phyloP scores from a whole-genome alignment of 2,888 invertebrate species.

The Eudasyphora cyanicolor region DNA sequence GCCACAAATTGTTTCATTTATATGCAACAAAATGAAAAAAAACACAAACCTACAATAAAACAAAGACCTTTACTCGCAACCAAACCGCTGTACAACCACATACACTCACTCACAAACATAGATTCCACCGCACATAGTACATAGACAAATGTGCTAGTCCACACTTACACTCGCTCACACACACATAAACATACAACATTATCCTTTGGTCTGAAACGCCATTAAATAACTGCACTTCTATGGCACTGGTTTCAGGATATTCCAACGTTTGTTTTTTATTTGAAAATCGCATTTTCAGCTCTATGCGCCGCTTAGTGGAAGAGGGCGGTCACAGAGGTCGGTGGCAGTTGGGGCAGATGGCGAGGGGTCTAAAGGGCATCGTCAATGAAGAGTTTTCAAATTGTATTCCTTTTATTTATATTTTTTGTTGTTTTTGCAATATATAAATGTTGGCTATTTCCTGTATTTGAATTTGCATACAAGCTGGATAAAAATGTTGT shows the following conservation, averaged over 20 bases:
- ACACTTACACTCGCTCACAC: not conserved
- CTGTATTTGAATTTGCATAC: slow-evolving; percentile 69
- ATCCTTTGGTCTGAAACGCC: slow-evolving; percentile 58
- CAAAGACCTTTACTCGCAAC: slow-evolving; percentile 57
- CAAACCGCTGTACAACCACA: slow-evolving; percentile 55
- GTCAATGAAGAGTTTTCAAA: not conserved
- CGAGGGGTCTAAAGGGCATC: not conserved
- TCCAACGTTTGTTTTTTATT: slow-evolving; percentile 28
- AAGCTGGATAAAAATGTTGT: slow-evolving; percentile 58
- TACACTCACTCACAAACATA: slow-evolving; percentile 45
- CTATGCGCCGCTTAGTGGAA: not conserved
- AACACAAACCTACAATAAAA: slow-evolving; percentile 39
- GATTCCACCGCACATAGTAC: slow-evolving; percentile 48
- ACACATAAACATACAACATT: not conserved
- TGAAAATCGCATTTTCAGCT: slow-evolving; percentile 11
- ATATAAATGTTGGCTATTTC: slow-evolving; percentile 65
- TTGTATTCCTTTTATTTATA: slow-evolving; percentile 17
- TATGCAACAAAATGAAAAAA: slow-evolving; percentile 55
- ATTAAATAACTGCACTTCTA: slow-evolving; percentile 58
- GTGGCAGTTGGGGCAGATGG: not conserved
- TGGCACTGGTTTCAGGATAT: slow-evolving; percentile 25
- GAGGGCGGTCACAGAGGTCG: not conserved
- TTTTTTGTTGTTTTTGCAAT: too few relatives aligned
- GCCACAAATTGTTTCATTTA: slow-evolving; percentile 65
- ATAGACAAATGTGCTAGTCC: slow-evolving; percentile 37